These are phyloP conservation scores for Ochotona curzoniae DNA, from an alignment of 2,113 vertebrate genomes.

Conservation along the genomic window DNA sequence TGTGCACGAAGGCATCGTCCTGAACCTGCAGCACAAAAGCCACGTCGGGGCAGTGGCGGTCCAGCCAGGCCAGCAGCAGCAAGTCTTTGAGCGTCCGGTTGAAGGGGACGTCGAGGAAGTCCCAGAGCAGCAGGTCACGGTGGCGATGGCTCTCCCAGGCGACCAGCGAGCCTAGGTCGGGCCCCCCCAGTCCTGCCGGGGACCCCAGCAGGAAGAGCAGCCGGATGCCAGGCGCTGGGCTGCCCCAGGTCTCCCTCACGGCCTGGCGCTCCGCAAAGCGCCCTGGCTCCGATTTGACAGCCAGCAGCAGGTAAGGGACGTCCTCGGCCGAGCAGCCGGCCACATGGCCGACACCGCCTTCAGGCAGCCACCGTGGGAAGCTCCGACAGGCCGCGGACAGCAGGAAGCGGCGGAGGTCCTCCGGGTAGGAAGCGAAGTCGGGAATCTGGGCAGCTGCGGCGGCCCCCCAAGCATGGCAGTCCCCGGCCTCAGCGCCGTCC, in stretches of 20 bases:
- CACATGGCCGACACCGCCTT: slow-evolving; percentile 33
- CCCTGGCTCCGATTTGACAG: slow-evolving; percentile 89
- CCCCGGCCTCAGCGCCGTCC: slow-evolving; percentile 21
- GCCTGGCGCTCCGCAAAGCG: slow-evolving; percentile 92
- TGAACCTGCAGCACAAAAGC: slow-evolving; percentile 91
- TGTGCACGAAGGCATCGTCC: slow-evolving; percentile 92
- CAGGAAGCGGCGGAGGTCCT: slow-evolving; percentile 89
- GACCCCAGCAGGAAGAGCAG: slow-evolving; percentile 91
- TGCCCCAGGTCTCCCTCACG: slow-evolving; percentile 92
- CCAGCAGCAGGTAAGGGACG: slow-evolving; percentile 89
- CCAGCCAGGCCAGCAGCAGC: slow-evolving; percentile 91
- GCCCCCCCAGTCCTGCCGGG: slow-evolving; percentile 80
- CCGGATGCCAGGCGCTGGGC: slow-evolving; percentile 81
- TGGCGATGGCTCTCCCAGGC: slow-evolving; percentile 85
- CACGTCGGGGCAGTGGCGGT: slow-evolving; percentile 81
- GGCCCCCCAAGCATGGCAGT: slow-evolving; percentile 47
- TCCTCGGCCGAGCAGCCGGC: neutral
- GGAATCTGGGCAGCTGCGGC: slow-evolving; percentile 83
- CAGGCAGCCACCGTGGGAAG: slow-evolving; percentile 84
- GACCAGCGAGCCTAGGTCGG: slow-evolving; percentile 87
- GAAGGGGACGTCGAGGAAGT: slow-evolving; percentile 92
- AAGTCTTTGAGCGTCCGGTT: slow-evolving; percentile 92
- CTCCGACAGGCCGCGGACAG: slow-evolving; percentile 89
- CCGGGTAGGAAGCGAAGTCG: slow-evolving; percentile 87
- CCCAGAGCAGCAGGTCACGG: slow-evolving; percentile 92